Evolutionary conservation across 1,140 invertebrate genomes (phyloP).

Genomic region (Drosophila carrolli): DNA sequence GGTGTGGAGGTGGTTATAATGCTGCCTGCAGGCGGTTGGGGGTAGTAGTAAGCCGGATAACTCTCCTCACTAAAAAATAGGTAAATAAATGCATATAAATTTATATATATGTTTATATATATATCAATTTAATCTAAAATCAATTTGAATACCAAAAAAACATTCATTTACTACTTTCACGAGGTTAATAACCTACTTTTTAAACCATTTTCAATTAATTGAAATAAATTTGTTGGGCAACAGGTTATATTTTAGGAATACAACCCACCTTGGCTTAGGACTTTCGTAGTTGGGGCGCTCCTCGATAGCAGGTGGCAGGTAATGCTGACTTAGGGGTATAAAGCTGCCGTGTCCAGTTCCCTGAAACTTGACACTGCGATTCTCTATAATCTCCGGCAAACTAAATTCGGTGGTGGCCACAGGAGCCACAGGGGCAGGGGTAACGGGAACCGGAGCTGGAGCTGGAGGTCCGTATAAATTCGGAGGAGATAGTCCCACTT

Average conservation of each 20-base stretch:
- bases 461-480: conserved; percentile 40
- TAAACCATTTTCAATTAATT: too few species aligned
- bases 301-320: conserved; percentile 60
- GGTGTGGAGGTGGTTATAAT: conserved; percentile 28
- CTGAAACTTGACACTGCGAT: conserved; percentile 58
- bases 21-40: conserved; percentile 39
- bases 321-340: conserved; percentile 71
- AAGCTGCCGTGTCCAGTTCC: conserved; percentile 45
- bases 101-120: neutral
- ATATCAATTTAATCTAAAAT: too few species aligned
- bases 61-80: conserved; percentile 26
- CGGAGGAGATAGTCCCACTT: conserved; percentile 26
- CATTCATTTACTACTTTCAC: too few species aligned
- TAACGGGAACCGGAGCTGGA: conserved; percentile 8
- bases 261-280: conserved; percentile 61
- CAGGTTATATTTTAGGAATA: too few species aligned
- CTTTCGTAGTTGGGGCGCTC: conserved; percentile 69
- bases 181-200: too few species aligned
- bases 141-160: too few species aligned
- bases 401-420: conserved; percentile 62
- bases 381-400: conserved; percentile 76
- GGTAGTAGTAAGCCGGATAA: conserved; percentile 60
- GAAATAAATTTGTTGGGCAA: too few species aligned
- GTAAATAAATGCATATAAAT: neutral
- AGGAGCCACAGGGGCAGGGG: conserved; percentile 33